These are phyloP conservation scores for Acanthornis magna DNA, from an alignment of 2,797 vertebrate species.

Conservation along the genomic window DNA sequence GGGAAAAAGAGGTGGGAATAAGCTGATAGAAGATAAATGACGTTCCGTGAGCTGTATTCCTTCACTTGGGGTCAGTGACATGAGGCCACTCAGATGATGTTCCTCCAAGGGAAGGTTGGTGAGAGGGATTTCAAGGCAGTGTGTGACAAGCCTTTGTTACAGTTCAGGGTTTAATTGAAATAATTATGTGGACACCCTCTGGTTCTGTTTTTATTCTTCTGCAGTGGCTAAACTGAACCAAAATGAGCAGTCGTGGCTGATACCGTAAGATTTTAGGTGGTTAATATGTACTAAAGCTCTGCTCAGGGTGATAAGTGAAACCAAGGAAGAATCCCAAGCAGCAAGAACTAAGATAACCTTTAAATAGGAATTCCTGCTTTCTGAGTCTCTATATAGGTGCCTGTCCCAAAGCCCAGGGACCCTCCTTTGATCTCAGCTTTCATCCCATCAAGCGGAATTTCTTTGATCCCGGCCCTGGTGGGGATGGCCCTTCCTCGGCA, in stretches of 20 bases:
- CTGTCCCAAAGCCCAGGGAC: neutral
- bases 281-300: neutral
- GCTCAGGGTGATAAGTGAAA: neutral
- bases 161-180: neutral
- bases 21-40: neutral
- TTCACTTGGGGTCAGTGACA: neutral
- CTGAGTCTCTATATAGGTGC: neutral
- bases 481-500: neutral
- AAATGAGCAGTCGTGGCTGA: neutral
- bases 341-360: neutral
- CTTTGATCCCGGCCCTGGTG: fast-evolving
- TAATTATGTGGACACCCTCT: neutral
- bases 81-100: neutral
- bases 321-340: neutral
- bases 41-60: neutral
- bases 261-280: neutral
- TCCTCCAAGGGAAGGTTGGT: neutral
- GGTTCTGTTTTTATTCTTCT: neutral
- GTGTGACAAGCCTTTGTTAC: neutral
- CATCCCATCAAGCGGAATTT: neutral
- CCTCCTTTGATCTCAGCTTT: neutral
- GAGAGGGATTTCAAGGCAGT: neutral
- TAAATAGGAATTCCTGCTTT: neutral
- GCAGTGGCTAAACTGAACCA: neutral
- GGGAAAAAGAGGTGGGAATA: neutral